These are phyloP conservation scores for Fukomys damarensis DNA, from an alignment of 2,113 vertebrate species.

Conservation along the genomic window DNA sequence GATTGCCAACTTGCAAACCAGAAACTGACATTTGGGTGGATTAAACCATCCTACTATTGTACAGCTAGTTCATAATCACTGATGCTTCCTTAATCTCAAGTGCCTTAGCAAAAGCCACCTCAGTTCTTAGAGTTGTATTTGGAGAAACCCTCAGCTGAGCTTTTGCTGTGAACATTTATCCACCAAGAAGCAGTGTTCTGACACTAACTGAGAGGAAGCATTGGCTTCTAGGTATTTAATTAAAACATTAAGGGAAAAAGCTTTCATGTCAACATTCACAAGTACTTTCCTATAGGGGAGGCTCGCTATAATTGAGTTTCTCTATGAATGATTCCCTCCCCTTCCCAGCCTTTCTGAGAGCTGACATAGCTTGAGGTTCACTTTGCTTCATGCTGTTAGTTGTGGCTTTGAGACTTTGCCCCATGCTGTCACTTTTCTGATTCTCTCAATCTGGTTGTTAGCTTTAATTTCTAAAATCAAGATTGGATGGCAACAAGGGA, in stretches of 20 bases:
- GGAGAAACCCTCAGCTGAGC: conserved; percentile 86
- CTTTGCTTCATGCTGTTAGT: conserved; percentile 88
- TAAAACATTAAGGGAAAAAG: conserved; percentile 90
- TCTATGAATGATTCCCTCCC: conserved; percentile 72
- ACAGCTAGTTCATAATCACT: conserved; percentile 86
- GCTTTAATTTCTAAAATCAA: conserved; percentile 90
- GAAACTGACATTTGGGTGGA: conserved; percentile 90
- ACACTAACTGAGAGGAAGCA: conserved; percentile 85
- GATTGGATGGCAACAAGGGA: conserved; percentile 86
- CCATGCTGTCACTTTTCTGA: conserved; percentile 87
- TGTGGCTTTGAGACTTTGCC: conserved; percentile 87
- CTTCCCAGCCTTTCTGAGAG: conserved; percentile 78
- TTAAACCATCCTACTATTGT: conserved; percentile 87
- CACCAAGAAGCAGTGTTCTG: conserved; percentile 85
- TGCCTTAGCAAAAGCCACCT: conserved; percentile 84
- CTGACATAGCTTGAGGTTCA: conserved; percentile 86
- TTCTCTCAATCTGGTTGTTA: conserved; percentile 88
- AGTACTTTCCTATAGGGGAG: conserved; percentile 83
- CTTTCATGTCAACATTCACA: conserved; percentile 87
- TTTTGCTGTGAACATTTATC: conserved; percentile 89
- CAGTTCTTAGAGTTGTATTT: conserved; percentile 85
- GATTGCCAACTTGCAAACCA: conserved; percentile 88
- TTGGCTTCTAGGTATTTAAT: conserved; percentile 91
- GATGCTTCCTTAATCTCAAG: conserved; percentile 86
- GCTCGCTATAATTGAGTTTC: conserved; percentile 87